Percentiles rank a stretch among this genome's conserved stretches.
Conservation (phyloP, 2,888 invertebrate species). For the Lasioglossum leucozonium region DNA sequence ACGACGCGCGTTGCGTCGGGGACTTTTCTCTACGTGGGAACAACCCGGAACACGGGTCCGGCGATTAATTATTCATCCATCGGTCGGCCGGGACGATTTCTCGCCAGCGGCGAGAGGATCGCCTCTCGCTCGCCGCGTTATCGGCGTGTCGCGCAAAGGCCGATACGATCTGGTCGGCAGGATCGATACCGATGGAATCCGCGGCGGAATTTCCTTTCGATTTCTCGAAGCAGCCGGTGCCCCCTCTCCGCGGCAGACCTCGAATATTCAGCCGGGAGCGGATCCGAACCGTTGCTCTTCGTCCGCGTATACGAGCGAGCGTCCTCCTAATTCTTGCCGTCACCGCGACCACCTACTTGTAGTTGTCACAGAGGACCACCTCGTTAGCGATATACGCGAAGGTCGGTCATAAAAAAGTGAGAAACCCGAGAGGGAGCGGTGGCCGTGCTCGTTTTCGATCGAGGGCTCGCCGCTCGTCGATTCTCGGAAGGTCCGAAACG, state of each 20-base stretch:
- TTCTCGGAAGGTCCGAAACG: slow-evolving; percentile 70
- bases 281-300: neutral
- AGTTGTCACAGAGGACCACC: slow-evolving; percentile 64
- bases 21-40: slow-evolving; percentile 55
- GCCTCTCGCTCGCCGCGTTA: slow-evolving; percentile 2
- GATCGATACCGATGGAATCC: slow-evolving; percentile 2
- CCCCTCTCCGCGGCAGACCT: neutral
- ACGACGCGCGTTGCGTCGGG: slow-evolving; percentile 10
- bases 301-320: neutral
- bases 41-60: slow-evolving; percentile 36
- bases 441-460: slow-evolving; percentile 63
- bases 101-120: slow-evolving; percentile 1
- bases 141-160: neutral
- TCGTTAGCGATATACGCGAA: slow-evolving; percentile 71
- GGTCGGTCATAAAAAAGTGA: slow-evolving; percentile 68
- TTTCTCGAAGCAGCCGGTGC: slow-evolving; percentile 5
- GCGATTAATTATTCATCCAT: slow-evolving; percentile 57
- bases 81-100: slow-evolving; percentile 7
- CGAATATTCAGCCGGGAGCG: neutral
- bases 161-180: slow-evolving; percentile 5
- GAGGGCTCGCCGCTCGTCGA: slow-evolving; percentile 61
- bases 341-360: slow-evolving; percentile 53
- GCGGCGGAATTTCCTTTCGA: slow-evolving; percentile 10
- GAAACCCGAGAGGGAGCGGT: slow-evolving; percentile 62
- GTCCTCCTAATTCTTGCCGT: slow-evolving; percentile 34